A percentile compares a stretch with the other conserved stretches of the same genome.
These are phyloP conservation scores for Aradophagus sp. DNA, from an alignment of 1,140 invertebrate genomes.

Conservation along the genomic window DNA sequence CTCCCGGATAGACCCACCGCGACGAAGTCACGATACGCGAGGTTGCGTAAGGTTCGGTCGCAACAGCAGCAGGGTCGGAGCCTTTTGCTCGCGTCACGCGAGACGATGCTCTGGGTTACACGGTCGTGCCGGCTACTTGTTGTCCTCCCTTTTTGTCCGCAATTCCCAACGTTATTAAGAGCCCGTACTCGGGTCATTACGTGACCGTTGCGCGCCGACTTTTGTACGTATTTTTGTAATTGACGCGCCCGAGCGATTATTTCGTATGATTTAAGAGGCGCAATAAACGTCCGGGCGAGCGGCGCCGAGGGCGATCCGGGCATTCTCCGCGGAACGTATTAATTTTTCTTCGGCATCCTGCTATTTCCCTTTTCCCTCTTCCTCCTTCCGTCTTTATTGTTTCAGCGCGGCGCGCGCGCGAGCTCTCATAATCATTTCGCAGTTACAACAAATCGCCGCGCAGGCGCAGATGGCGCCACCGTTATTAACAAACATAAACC, in stretches of 20 bases:
- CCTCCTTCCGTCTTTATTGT: no score
- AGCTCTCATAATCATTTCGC: constrained; percentile 16
- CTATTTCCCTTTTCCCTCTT: no score
- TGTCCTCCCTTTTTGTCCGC: constrained; percentile 27
- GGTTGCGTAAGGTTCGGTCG: constrained; percentile 5
- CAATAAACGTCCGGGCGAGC: constrained; percentile 12
- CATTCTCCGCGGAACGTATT: no score
- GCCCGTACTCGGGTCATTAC: constrained; percentile 31
- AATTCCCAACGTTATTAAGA: constrained; percentile 39
- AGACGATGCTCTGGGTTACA: constrained; percentile 23
- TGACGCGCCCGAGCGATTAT: constrained; percentile 30
- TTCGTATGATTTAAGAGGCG: constrained; percentile 28
- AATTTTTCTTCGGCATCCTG: no score
- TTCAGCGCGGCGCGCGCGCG: no score
- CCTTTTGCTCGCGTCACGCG: constrained; percentile 41
- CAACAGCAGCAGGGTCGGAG: constrained; percentile 5
- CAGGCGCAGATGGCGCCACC: constrained; percentile 30
- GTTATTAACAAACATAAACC: constrained; percentile 40
- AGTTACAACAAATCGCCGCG: constrained; percentile 13
- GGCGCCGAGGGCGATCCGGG: no score
- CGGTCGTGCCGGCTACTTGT: constrained; percentile 19
- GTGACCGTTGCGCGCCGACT: constrained; percentile 24
- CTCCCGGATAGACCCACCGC: constrained; percentile 16
- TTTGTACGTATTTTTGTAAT: constrained; percentile 45
- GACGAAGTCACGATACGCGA: constrained; percentile 35